These are phyloP conservation scores for Zapus hudsonius DNA, from an alignment of 2,113 vertebrate genomes.

Conservation along the genomic window DNA sequence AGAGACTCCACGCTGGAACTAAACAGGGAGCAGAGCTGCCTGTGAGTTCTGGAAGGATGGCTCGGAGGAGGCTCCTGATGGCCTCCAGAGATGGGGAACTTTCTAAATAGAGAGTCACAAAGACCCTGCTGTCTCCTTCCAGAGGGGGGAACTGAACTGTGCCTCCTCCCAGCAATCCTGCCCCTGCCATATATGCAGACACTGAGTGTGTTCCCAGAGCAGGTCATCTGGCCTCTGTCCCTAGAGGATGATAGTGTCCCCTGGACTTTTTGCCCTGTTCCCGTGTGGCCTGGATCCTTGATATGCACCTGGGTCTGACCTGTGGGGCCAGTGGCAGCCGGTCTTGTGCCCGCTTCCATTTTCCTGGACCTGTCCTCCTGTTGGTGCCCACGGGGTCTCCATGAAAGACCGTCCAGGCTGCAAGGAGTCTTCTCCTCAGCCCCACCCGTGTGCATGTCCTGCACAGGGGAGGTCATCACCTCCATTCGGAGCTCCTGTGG, in stretches of 20 bases:
- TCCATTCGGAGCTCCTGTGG: background rate
- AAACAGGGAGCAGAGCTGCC: background rate
- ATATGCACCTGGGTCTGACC: background rate
- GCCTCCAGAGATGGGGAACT: background rate
- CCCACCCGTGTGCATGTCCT: accelerated
- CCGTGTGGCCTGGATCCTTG: background rate
- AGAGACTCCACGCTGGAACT: background rate
- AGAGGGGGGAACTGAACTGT: background rate
- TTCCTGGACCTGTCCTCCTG: background rate
- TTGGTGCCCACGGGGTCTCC: background rate
- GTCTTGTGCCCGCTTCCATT: background rate
- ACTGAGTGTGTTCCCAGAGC: background rate
- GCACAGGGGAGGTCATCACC: accelerated
- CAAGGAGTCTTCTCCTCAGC: background rate
- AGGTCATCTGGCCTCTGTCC: background rate
- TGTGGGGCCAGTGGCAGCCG: background rate
- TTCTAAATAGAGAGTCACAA: background rate
- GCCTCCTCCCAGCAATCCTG: background rate
- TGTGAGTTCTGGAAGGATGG: background rate
- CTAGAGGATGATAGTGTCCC: background rate
- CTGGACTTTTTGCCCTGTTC: background rate
- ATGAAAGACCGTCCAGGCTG: background rate
- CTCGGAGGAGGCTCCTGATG: background rate
- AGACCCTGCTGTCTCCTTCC: background rate
- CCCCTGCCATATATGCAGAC: background rate